Evolutionary conservation across 2,888 invertebrate species (phyloP).

Genomic region (Thymelicus acteon): DNA sequence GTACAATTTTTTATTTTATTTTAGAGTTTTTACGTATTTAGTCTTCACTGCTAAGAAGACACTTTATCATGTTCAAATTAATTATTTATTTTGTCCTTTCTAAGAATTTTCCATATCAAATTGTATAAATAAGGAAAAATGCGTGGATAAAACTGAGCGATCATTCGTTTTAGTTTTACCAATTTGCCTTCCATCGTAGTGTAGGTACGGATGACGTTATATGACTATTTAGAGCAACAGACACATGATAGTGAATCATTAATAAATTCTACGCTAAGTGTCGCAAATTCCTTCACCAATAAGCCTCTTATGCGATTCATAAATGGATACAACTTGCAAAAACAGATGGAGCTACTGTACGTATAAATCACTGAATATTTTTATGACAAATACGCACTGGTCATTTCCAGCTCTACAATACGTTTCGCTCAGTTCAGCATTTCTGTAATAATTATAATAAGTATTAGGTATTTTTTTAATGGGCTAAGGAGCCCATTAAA

Average conservation of each 20-base stretch:
- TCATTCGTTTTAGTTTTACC: constrained; percentile 41
- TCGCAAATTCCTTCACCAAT: constrained; percentile 46
- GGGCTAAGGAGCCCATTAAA: too few relatives aligned
- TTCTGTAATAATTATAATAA: too few relatives aligned
- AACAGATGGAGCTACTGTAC: neutral
- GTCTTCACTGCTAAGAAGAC: too few relatives aligned
- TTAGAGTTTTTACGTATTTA: too few relatives aligned
- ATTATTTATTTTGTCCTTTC: too few relatives aligned
- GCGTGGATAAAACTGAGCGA: constrained; percentile 41
- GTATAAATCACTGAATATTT: too few relatives aligned
- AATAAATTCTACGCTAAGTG: constrained; percentile 54
- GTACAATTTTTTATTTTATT: too few relatives aligned
- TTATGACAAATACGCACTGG: too few relatives aligned
- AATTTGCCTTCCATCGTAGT: constrained; percentile 40
- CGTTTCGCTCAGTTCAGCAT: too few relatives aligned
- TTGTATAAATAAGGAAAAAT: constrained; percentile 35
- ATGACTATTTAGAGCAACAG: constrained; percentile 49
- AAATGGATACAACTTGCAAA: neutral
- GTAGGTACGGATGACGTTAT: constrained; percentile 49
- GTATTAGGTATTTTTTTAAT: too few relatives aligned
- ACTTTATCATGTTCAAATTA: too few relatives aligned
- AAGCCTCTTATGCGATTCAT: constrained; percentile 4
- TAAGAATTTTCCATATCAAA: neutral
- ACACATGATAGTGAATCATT: constrained; percentile 55
- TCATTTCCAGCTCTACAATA: too few relatives aligned